phyloP scores from a whole-genome alignment of 2,113 vertebrate species.

The Cricetomys ansorgei region DNA sequence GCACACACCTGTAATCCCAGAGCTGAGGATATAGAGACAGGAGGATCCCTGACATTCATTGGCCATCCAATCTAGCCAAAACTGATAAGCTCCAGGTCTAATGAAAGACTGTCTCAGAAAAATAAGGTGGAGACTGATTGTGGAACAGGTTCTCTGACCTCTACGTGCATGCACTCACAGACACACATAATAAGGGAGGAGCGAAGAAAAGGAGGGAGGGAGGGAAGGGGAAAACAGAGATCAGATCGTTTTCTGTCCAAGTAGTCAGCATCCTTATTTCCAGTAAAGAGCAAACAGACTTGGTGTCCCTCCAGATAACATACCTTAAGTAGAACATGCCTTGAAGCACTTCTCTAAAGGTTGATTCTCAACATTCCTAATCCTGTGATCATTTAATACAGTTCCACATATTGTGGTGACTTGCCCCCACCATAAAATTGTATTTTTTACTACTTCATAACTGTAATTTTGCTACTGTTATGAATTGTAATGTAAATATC shows the following conservation, averaged over 20 bases:
- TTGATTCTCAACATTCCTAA: too few species aligned
- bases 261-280: constrained; percentile 5
- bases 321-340: background rate
- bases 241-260: background rate
- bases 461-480: too few species aligned
- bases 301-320: background rate
- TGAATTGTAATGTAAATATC: too few species aligned
- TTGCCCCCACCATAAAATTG: too few species aligned
- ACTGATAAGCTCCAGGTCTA: background rate
- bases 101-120: background rate
- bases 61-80: background rate
- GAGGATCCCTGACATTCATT: background rate
- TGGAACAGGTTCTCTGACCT: too few species aligned
- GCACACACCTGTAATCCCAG: background rate
- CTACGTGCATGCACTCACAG: background rate
- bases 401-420: too few species aligned
- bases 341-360: too few species aligned
- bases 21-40: background rate
- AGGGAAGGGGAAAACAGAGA: background rate
- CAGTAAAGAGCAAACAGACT: constrained; percentile 24
- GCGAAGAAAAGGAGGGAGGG: too few species aligned
- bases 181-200: background rate
- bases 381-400: too few species aligned
- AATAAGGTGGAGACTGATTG: background rate
- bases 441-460: too few species aligned